Percentiles rank a stretch among this genome's conserved stretches.
Evolutionary conservation across 2,113 vertebrate species (phyloP).

Genomic region (Aleadryas rufinucha): DNA sequence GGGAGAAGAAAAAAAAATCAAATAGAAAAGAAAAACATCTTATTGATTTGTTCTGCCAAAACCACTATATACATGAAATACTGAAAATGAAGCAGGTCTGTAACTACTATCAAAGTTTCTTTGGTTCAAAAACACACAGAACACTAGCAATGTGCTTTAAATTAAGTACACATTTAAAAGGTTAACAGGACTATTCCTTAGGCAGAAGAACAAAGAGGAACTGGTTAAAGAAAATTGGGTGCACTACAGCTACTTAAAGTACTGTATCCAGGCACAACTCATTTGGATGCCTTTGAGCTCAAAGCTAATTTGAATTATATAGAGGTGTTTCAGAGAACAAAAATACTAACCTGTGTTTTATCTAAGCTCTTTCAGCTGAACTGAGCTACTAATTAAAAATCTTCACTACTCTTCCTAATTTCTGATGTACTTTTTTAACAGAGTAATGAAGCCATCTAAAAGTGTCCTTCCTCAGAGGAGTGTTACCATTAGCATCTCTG

Average conservation of each 20-base stretch:
- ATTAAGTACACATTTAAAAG: constrained; percentile 53
- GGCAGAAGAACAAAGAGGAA: constrained; percentile 49
- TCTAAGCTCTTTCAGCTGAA: constrained; percentile 6
- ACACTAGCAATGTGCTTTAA: constrained; percentile 29
- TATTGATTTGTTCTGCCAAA: constrained; percentile 21
- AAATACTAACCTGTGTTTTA: background rate
- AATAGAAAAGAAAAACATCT: background rate
- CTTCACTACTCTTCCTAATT: background rate
- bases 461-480: background rate
- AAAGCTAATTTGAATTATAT: constrained; percentile 42
- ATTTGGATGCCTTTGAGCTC: constrained; percentile 41
- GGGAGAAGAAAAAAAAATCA: background rate
- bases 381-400: constrained; percentile 28
- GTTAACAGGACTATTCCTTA: constrained; percentile 24
- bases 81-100: background rate
- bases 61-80: constrained; percentile 4
- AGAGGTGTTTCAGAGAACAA: constrained; percentile 30
- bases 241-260: constrained; percentile 11
- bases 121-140: constrained; percentile 23
- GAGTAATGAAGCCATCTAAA: constrained; percentile 6
- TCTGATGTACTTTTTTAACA: background rate
- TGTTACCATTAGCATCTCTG: background rate
- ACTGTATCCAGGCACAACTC: constrained; percentile 28
- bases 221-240: constrained; percentile 18
- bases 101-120: constrained; percentile 8